Percentiles rank a stretch among this genome's conserved stretches.
Evolutionary conservation across 2,888 invertebrate species (phyloP).

Genomic region (Globia sparganii): DNA sequence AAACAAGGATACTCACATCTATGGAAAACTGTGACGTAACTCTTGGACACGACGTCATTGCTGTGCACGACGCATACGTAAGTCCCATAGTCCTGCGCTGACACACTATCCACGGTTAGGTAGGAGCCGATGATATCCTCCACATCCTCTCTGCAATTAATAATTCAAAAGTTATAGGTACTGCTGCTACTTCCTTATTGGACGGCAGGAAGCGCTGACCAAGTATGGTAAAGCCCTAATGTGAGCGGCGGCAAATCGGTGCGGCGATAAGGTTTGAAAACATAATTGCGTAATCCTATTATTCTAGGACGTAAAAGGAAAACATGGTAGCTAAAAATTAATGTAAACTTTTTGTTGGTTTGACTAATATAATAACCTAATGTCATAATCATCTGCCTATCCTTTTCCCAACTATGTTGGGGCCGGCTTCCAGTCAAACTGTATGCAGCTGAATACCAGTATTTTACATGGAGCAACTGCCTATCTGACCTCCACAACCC

Average conservation of each 20-base stretch:
- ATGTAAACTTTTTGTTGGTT: background rate
- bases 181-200: conserved; percentile 48
- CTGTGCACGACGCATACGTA: conserved; percentile 93
- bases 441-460: too few species aligned
- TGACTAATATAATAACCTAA: background rate
- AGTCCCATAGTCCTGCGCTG: conserved; percentile 92
- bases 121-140: conserved; percentile 93
- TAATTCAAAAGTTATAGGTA: conserved; percentile 41
- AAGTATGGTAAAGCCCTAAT: conserved; percentile 46
- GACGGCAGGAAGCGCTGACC: conserved; percentile 42
- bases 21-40: conserved; percentile 89
- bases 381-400: too few species aligned
- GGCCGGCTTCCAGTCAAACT: too few species aligned
- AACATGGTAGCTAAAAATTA: background rate
- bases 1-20: conserved; percentile 83
- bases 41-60: conserved; percentile 89
- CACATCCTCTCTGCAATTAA: conserved; percentile 92
- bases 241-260: background rate
- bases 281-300: conserved; percentile 35
- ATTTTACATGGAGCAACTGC: too few species aligned
- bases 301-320: background rate
- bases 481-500: too few species aligned
- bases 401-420: too few species aligned
- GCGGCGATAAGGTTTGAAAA: conserved; percentile 19
- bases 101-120: conserved; percentile 91